phyloP scores from a whole-genome alignment of 1,140 invertebrate genomes.

The Delia radicum region DNA sequence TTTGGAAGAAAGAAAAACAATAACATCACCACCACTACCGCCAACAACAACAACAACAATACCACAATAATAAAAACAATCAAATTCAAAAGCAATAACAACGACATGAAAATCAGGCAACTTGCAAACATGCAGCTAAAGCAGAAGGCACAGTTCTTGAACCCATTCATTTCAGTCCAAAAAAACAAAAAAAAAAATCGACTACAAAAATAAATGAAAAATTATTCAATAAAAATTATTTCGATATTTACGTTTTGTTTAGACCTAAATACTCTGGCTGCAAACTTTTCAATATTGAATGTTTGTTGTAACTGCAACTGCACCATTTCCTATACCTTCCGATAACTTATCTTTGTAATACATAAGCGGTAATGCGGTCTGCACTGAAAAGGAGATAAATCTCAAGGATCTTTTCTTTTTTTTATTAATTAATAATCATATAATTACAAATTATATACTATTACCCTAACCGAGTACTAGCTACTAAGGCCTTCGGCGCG shows the following conservation, averaged over 20 bases:
- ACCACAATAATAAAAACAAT: neutral
- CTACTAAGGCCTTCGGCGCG: too few species aligned
- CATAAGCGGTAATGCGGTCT: too few species aligned
- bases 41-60: neutral
- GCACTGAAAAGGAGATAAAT: too few species aligned
- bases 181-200: neutral
- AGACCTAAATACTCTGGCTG: neutral
- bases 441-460: too few species aligned
- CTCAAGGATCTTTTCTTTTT: too few species aligned
- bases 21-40: neutral
- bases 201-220: slow-evolving; percentile 52
- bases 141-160: neutral
- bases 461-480: too few species aligned
- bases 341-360: too few species aligned
- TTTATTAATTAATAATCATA: too few species aligned
- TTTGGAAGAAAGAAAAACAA: neutral
- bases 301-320: too few species aligned
- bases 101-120: neutral
- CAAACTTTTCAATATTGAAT: neutral
- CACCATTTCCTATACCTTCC: too few species aligned
- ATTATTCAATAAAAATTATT: slow-evolving; percentile 57
- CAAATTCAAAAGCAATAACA: neutral
- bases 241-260: slow-evolving; percentile 30
- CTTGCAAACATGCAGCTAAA: neutral
- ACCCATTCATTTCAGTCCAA: neutral